Percentiles rank a stretch among this genome's conserved stretches.
These are phyloP conservation scores for Cavia porcellus DNA, from an alignment of 2,113 vertebrate genomes.

Conservation along the genomic window DNA sequence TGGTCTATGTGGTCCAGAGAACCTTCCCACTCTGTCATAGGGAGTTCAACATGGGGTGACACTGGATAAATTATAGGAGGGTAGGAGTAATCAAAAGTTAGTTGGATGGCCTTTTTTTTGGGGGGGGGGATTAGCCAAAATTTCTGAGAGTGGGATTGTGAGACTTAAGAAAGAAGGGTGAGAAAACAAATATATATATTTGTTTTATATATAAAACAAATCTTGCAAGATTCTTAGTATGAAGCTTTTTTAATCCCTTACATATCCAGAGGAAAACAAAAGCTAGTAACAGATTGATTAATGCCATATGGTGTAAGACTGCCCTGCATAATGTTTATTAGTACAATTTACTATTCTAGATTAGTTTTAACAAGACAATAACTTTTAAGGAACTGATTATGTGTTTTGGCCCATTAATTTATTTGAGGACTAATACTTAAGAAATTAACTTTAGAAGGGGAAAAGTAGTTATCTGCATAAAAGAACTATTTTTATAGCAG, in stretches of 20 bases:
- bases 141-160: constrained; percentile 39
- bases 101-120: neutral
- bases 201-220: too few relatives aligned
- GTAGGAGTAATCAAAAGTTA: constrained; percentile 50
- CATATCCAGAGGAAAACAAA: constrained; percentile 71
- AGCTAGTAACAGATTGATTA: constrained; percentile 79
- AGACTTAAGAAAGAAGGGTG: constrained; percentile 27
- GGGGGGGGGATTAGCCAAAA: constrained; percentile 37
- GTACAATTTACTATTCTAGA: constrained; percentile 63
- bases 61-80: constrained; percentile 49
- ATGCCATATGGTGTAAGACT: constrained; percentile 77
- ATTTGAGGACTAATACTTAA: constrained; percentile 65
- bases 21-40: neutral
- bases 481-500: constrained; percentile 55
- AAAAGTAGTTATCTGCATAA: constrained; percentile 61
- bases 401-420: constrained; percentile 69
- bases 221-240: constrained; percentile 80
- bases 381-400: constrained; percentile 72
- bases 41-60: constrained; percentile 32
- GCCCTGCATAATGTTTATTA: constrained; percentile 75
- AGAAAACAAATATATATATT: constrained; percentile 55
- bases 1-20: neutral
- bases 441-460: constrained; percentile 60
- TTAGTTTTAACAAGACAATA: constrained; percentile 70
- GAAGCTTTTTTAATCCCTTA: constrained; percentile 77